Conservation (phyloP, 2,888 invertebrate genomes). For the Lordiphosa fenestrarum region DNA sequence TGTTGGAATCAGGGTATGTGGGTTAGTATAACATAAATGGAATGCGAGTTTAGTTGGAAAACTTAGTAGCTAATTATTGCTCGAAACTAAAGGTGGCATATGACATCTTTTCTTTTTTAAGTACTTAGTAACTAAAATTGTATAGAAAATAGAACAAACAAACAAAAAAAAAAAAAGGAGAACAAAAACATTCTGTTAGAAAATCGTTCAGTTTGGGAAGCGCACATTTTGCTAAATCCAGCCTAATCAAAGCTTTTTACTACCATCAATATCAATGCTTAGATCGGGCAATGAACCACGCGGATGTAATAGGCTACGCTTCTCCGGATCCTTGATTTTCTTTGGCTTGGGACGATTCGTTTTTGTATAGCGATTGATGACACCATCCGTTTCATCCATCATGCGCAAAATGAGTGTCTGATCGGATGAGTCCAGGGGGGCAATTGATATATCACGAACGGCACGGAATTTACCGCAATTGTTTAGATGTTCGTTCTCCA, state of each 20-base stretch:
- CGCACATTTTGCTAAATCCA: constrained; percentile 9
- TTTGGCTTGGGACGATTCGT: constrained; percentile 83
- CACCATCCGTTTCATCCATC: constrained; percentile 97
- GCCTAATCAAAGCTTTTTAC: constrained; percentile 71
- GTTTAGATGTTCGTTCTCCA: constrained; percentile 99
- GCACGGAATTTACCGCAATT: constrained; percentile 99
- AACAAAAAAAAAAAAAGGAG: constrained; percentile 21
- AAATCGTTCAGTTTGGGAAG: constrained; percentile 35
- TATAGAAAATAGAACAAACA: constrained; percentile 38
- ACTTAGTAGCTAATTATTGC: constrained; percentile 49
- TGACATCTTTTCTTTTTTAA: constrained; percentile 52
- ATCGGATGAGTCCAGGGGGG: constrained; percentile 95
- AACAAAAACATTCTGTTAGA: constrained; percentile 8
- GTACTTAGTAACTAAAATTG: constrained; percentile 57
- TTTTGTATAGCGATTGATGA: constrained; percentile 86
- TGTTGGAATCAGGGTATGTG: not conserved
- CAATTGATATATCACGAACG: constrained; percentile 97
- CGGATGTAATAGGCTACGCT: constrained; percentile 82
- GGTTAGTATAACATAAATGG: constrained; percentile 31
- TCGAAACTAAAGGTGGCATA: constrained; percentile 15
- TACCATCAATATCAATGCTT: constrained; percentile 76
- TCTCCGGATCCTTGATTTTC: constrained; percentile 83
- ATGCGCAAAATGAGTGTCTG: constrained; percentile 93
- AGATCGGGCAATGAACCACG: constrained; percentile 78
- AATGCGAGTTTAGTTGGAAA: constrained; percentile 46